Conservation (phyloP, 2,113 vertebrate genomes). For the Acanthisitta chloris region DNA sequence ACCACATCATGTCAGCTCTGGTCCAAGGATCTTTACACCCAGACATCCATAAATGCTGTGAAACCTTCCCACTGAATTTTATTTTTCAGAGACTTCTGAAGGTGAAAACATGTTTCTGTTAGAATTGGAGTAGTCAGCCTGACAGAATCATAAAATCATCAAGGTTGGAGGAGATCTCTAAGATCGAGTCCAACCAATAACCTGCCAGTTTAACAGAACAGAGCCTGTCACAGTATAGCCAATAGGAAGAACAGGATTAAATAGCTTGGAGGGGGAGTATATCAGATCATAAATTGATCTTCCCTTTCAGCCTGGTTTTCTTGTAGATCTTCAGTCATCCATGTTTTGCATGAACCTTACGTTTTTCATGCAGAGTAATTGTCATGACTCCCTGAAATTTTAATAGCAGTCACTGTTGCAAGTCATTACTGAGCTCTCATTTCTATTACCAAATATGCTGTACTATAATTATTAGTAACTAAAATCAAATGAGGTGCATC, state of each 20-base stretch:
- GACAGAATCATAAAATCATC: no score
- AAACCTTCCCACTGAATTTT: neutral
- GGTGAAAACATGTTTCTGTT: neutral
- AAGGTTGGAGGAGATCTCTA: no score
- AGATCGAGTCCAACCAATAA: no score
- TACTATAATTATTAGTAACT: conserved; percentile 53
- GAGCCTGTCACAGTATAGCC: neutral
- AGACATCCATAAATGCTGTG: neutral
- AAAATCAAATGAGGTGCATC: conserved; percentile 55
- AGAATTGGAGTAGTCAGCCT: neutral
- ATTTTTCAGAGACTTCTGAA: neutral
- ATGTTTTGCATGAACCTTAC: neutral
- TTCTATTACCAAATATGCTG: conserved; percentile 42
- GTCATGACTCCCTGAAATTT: conserved; percentile 16
- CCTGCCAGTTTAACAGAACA: neutral
- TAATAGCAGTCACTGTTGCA: conserved; percentile 31
- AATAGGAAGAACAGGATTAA: neutral
- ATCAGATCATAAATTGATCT: neutral
- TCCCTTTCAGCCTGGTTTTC: neutral
- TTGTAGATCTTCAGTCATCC: neutral
- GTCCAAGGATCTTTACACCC: neutral
- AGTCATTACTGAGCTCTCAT: conserved; percentile 36
- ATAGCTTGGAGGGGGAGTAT: neutral
- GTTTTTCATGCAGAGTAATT: conserved; percentile 41
- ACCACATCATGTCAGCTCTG: neutral